Base-by-base conservation (phyloP, 2,888 invertebrate species). In the Ceratothoa steindachneri region DNA sequence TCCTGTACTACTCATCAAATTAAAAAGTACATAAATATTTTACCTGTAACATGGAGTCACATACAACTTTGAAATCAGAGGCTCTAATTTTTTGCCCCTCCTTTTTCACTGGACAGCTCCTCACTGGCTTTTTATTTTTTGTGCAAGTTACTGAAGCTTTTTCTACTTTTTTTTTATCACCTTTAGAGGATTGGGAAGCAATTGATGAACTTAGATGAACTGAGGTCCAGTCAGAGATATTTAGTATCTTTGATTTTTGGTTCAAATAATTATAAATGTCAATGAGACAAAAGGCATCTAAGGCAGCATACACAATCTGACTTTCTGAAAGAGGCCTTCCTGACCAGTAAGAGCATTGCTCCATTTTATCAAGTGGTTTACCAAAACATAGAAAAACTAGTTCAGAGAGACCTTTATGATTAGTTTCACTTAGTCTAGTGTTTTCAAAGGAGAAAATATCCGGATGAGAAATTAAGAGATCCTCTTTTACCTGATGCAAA, bases 311-410 rank as follows among this genome's bases (percentile, higher is more conserved):
- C 71, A 80, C 81, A 68, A 77, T 55, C 86, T 95, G 95, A 76
- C 90, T 89, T 55, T 87, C 86, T 67, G 93, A 85, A 69, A 95
- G 83, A 9, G 95, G 95, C 80, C 95, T 87, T 81, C 90, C 88
- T 82, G 93, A 92, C 95, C 95, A 95, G 84, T 95, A 93, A 0
- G 93, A 93, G 85, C 93, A 92, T 83, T 94, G 94, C 85, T 95
- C 93, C n/a, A 89, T 89, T 84, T 95, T 95, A 84, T 93, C 89
- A 55, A 95, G 85, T 64, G 90, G 89, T 71, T 88, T 86, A 4
- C 93, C 93, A 82, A 93, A 88, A 83, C 92, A 92, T 53, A 89
- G 85, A 82, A 90, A 88, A 0, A 93, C 91, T 73, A 94, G 85
- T 79, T 89, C 89, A 82, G 90, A 90, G 28, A 95, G 87, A 80